Conservation (phyloP, 2,888 invertebrate species). For the Cosmia trapezina region DNA sequence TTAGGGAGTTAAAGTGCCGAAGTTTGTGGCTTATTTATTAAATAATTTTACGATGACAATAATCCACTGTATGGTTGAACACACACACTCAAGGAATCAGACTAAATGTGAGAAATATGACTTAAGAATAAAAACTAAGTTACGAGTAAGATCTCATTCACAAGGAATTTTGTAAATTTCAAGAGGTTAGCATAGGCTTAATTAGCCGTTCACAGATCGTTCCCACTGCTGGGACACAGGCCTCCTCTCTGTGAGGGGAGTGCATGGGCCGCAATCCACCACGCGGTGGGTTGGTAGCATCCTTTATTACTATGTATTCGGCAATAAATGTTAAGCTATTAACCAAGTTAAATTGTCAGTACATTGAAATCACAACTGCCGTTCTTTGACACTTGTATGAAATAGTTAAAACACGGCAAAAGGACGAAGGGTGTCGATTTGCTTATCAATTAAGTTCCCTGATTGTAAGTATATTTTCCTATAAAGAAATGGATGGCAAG, state of each 20-base stretch:
- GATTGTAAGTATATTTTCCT: neutral
- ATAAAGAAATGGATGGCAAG: neutral
- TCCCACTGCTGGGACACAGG: neutral
- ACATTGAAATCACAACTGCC: neutral
- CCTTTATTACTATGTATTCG: neutral
- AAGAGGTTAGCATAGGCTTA: neutral
- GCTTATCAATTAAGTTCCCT: neutral
- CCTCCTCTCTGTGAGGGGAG: neutral
- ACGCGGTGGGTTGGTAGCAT: neutral
- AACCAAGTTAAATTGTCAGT: neutral
- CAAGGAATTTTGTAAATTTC: neutral
- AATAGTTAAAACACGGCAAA: neutral
- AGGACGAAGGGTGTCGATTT: neutral
- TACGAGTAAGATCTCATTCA: neutral
- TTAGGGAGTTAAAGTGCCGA: neutral
- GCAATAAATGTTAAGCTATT: neutral
- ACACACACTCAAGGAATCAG: neutral
- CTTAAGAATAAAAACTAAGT: neutral
- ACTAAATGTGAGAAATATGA: neutral
- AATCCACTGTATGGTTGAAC: slow-evolving; percentile 2
- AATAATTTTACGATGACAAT: neutral
- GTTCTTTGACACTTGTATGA: too few species aligned
- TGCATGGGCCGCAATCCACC: neutral
- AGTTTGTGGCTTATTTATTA: neutral
- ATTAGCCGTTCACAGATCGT: neutral